A percentile compares a stretch with the other conserved stretches of the same genome.
Evolutionary conservation across 2,113 vertebrate genomes (phyloP).

Genomic region (Rhinichthys klamathensis): DNA sequence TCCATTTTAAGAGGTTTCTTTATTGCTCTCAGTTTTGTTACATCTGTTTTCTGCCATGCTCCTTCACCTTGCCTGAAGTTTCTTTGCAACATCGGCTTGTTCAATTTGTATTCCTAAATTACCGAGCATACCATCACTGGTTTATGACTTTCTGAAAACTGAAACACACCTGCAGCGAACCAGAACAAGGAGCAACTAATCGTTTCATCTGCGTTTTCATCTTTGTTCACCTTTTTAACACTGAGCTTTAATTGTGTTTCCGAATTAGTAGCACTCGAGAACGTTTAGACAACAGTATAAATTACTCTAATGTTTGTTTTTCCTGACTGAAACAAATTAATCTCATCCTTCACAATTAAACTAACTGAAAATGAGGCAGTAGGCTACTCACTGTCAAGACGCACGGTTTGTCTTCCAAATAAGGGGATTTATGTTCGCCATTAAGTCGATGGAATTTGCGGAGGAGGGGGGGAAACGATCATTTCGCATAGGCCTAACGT

Average conservation of each 20-base stretch:
- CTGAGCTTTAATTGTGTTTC: constrained; percentile 13
- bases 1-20: constrained; percentile 51
- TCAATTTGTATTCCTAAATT: constrained; percentile 33
- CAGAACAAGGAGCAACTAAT: constrained; percentile 13
- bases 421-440: constrained; percentile 3
- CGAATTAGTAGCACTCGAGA: constrained; percentile 20
- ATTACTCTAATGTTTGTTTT: constrained; percentile 41
- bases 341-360: constrained; percentile 27
- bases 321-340: constrained; percentile 26
- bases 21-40: constrained; percentile 41
- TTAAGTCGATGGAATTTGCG: too few relatives aligned
- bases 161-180: constrained; percentile 33
- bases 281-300: neutral
- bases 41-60: constrained; percentile 49
- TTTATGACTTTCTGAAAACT: constrained; percentile 42
- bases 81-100: constrained; percentile 28
- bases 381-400: constrained; percentile 20
- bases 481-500: too few relatives aligned
- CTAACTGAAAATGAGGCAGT: constrained; percentile 1
- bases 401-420: constrained; percentile 3
- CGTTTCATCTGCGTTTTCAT: neutral
- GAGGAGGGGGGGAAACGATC: too few relatives aligned
- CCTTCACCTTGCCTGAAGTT: constrained; percentile 18
- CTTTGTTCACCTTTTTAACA: constrained; percentile 27
- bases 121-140: constrained; percentile 6